Evolutionary conservation across 53 echinoderm and acorn worm genomes (phyloP), one percentile per base, ranked within the genome.

Genomic region (Luidia sarsii): DNA sequence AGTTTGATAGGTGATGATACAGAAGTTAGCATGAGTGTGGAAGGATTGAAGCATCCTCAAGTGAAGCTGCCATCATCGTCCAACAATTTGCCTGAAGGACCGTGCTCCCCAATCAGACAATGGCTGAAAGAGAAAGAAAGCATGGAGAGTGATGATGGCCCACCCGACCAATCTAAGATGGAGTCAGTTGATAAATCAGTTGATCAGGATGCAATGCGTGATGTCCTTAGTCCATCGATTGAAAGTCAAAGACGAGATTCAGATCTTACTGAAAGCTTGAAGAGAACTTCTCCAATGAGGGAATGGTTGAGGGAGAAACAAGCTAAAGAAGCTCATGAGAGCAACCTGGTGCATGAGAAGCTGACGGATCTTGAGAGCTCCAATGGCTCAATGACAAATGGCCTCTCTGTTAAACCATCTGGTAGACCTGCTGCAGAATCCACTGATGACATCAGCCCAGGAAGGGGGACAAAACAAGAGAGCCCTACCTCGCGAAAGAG

Each of bases 111-210:
- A 6, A 72, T 72, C 50, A 50, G 72, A 37, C 55, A 72, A 19
- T 72, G 72, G 72, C 22, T 72, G 72, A 72, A 72, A 27, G 72
- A 72, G 21, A 72, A 72, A 18, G 72, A 72, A 34, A 72, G 5
- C 32, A 52, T 9, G 16, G 72, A 72, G 37, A 21, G n/a, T 2
- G 25, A 3, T 10, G 55, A 33, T 55, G 36, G 3, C 3, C 8
- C 8, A n/a, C 4, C 50, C 3, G 20, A 30, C 1, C 19, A 35
- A n/a, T 36, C 70, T 52, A 35, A 50, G 22, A 50, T 21, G 23
- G 20, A 50, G 20, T 20, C 25, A 13, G 29, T 4, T 52, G 53
- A 7, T 70, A 50, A 20, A 32, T 23, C 41, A 3, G 36, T 51
- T 22, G 4, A 70, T 21, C 21, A 36, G 18, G 24, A 35, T 13